Conservation (phyloP, 2,113 vertebrate species). For the Myiopsitta monachus region DNA sequence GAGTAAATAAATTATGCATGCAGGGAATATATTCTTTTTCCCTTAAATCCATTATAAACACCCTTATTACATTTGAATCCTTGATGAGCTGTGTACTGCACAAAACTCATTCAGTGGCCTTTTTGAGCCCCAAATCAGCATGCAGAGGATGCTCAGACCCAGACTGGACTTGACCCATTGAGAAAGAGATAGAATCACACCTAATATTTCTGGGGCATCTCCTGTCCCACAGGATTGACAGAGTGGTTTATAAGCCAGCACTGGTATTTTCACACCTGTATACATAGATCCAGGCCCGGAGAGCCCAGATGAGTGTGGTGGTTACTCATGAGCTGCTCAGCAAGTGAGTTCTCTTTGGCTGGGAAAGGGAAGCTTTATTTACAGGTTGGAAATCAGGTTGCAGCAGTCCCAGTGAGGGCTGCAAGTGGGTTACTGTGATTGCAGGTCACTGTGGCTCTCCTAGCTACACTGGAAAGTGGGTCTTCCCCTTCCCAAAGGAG, state of each 20-base stretch:
- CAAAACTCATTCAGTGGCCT: neutral
- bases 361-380: neutral
- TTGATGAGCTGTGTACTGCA: neutral
- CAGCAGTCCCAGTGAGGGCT: neutral
- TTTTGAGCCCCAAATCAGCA: neutral
- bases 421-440: neutral
- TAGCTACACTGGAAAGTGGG: neutral
- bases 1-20: constrained; percentile 21
- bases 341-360: neutral
- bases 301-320: rapidly evolving
- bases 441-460: neutral
- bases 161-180: neutral
- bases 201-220: neutral
- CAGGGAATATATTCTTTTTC: neutral
- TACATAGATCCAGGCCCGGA: neutral
- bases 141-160: neutral
- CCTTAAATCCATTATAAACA: neutral
- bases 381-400: neutral
- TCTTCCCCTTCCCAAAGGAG: neutral
- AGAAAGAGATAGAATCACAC: neutral
- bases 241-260: neutral
- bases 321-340: neutral
- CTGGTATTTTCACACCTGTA: neutral
- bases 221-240: neutral
- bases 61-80: neutral